Evolutionary conservation across 1,140 invertebrate species (phyloP), one percentile per base, ranked within the genome.

Genomic region (Drosophila cardini): DNA sequence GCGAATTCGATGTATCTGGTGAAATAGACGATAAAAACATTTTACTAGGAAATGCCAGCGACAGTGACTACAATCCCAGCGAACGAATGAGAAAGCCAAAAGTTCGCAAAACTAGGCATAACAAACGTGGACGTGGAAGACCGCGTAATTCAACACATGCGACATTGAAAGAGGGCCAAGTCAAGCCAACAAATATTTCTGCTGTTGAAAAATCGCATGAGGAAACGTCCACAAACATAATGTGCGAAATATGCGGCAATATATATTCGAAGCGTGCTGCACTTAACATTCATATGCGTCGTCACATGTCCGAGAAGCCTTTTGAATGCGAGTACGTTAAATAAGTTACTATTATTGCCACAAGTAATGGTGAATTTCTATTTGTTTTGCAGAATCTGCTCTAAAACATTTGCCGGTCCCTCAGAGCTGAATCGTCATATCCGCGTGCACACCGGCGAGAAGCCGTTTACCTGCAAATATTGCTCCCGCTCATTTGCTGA

Each of bases 401-500:
- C 76, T 4, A 91, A 91, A 72, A 76, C 79, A 0, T 91, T 91
- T 55, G 85, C 90, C 1, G 89, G 90, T 21, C 90, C 87, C 9
- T 90, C 90, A 0, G 90, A 91, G 58, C 56, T 91, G 0, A 82
- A 89, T 61, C 75, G 90, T 2, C 90, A 91, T 50, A 91, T 91
- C 46, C 72, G 90, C 16, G 89, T 91, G 0, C 90, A 91, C 11
- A 91, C 90, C 0, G 90, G 90, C 5, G 91, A 91, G 30, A 91
- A 91, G 67, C 96, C 96, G 0, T 96, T 96, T 92, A 94, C 94
- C 76, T 96, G 96, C 81, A 93, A 95, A 76, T 93, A 95, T n/a
- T 96, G 96, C 90, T 93, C 95, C 52, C 93, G 95, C n/a, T 92
- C 94, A 18, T 96, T 96, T 91, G 95, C 95, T 0, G 94, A 94